Evolutionary conservation across 1,140 invertebrate genomes (phyloP).

Genomic region (Megathymus violae): DNA sequence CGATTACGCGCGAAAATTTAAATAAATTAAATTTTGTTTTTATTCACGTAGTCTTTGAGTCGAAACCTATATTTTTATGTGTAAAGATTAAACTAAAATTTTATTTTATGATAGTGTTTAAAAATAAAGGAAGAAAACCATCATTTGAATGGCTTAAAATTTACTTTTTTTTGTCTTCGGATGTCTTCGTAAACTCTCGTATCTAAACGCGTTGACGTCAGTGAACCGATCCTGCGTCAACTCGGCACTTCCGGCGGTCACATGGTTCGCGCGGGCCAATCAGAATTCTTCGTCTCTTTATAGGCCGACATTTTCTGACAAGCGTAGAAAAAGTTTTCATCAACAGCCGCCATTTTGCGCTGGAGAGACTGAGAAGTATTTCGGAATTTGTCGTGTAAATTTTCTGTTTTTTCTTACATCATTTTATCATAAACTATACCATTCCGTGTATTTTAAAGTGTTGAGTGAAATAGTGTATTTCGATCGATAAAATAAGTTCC

Average conservation of each 20-base stretch:
- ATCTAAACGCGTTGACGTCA: constrained; percentile 78
- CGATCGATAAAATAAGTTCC: constrained; percentile 74
- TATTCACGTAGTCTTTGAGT: constrained; percentile 18
- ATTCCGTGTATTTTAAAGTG: constrained; percentile 83
- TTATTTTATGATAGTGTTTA: neutral
- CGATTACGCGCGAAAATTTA: constrained; percentile 70
- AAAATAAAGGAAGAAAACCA: constrained; percentile 1
- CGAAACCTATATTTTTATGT: constrained; percentile 30
- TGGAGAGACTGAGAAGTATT: constrained; percentile 89
- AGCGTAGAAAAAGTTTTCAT: constrained; percentile 96
- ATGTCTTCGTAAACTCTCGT: constrained; percentile 65
- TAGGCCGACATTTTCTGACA: constrained; percentile 94
- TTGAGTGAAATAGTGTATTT: constrained; percentile 80
- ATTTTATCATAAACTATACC: constrained; percentile 83
- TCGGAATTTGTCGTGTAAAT: constrained; percentile 87
- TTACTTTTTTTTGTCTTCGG: constrained; percentile 54
- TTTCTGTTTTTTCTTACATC: constrained; percentile 85
- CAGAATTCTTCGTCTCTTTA: constrained; percentile 80
- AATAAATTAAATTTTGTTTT: constrained; percentile 34
- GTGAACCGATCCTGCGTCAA: constrained; percentile 78
- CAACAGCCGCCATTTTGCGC: constrained; percentile 96
- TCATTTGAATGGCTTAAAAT: constrained; percentile 32
- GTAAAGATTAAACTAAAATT: neutral
- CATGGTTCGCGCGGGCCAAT: constrained; percentile 85
- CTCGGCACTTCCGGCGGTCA: constrained; percentile 81